Evolutionary conservation across 2,888 invertebrate species (phyloP).

Genomic region (Sarcophaga subvicina): DNA sequence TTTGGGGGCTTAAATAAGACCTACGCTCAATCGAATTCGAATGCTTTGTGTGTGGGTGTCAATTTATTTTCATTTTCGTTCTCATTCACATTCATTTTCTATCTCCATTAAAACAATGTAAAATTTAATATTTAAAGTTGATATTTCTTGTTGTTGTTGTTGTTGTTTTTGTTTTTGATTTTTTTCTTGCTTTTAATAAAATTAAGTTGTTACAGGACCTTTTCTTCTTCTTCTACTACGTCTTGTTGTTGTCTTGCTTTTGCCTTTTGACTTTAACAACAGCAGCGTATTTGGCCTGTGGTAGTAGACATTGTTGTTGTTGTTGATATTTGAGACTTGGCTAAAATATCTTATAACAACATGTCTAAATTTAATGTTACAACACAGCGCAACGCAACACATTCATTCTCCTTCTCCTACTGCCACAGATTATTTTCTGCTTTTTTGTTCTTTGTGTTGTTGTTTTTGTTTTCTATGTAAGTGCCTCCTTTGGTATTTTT

Average conservation of each 20-base stretch:
- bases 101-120: neutral
- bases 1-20: neutral
- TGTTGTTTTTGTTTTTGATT: no score
- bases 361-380: constrained; percentile 50
- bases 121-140: neutral
- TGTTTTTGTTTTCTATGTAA: neutral
- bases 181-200: constrained; percentile 17
- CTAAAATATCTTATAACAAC: constrained; percentile 67
- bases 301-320: constrained; percentile 62
- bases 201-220: constrained; percentile 69
- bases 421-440: neutral
- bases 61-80: neutral
- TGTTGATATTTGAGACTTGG: constrained; percentile 68
- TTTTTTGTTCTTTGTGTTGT: no score
- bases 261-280: constrained; percentile 23
- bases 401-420: neutral
- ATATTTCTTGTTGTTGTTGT: no score
- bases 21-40: neutral
- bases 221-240: constrained; percentile 13
- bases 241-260: neutral
- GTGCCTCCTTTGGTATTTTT: neutral
- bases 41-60: neutral
- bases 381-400: neutral
- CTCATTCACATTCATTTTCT: neutral
- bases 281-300: constrained; percentile 42